A percentile compares a stretch with the other conserved stretches of the same genome.
Evolutionary conservation across 2,113 vertebrate species (phyloP).

Genomic region (Nothobranchius furzeri): DNA sequence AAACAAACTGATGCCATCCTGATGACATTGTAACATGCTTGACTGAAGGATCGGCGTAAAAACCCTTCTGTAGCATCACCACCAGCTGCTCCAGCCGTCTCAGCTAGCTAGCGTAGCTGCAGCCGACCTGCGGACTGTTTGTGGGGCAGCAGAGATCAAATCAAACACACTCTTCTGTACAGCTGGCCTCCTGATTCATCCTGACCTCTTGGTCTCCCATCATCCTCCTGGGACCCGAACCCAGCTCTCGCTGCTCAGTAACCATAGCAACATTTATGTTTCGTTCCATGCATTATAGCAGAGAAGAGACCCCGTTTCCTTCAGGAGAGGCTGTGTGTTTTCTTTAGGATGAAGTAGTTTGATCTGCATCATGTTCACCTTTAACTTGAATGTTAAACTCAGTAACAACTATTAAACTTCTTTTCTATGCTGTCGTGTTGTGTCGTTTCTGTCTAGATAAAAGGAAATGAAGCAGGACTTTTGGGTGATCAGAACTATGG

Average conservation of each 20-base stretch:
- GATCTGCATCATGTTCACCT: too few relatives aligned
- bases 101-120: constrained; percentile 36
- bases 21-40: too few relatives aligned
- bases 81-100: constrained; percentile 41
- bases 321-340: not conserved
- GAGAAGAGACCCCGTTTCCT: not conserved
- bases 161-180: constrained; percentile 42
- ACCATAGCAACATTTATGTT: not conserved
- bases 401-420: too few relatives aligned
- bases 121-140: constrained; percentile 56
- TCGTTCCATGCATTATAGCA: not conserved
- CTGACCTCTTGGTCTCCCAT: constrained; percentile 32
- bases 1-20: not conserved
- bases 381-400: too few relatives aligned
- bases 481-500: too few relatives aligned
- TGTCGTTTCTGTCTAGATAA: too few relatives aligned
- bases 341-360: too few relatives aligned
- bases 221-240: constrained; percentile 6
- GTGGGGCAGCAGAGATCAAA: constrained; percentile 38
- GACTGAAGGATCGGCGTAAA: not conserved
- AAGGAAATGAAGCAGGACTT: too few relatives aligned
- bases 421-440: too few relatives aligned
- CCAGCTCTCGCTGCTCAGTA: constrained; percentile 2
- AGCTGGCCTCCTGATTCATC: constrained; percentile 21
- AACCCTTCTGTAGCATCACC: constrained; percentile 46